Evolutionary conservation across 2,113 vertebrate genomes (phyloP), one percentile per base, ranked within the genome.

Genomic region (Cranoglanis bouderius): DNA sequence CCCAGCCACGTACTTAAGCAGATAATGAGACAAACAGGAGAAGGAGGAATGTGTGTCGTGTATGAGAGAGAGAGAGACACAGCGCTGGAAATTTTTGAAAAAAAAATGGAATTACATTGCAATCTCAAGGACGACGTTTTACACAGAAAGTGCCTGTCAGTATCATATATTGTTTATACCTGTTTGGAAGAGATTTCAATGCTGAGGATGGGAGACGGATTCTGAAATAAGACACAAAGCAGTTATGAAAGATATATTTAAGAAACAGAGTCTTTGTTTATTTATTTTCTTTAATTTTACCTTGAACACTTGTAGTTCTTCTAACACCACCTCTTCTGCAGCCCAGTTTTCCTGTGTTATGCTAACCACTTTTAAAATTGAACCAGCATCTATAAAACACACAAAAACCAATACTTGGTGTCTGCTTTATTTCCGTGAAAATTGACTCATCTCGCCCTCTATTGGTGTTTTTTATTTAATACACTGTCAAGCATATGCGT

Each of bases 181-280:
- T 99, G 97, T 92, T 99, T 99, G 55, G 97, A 96, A 74, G 98
- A 99, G 77, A 99, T 95, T 90, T 97, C 96, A 96, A 99, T 97
- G 85, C 95, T 97, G 1, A 97, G 95, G 91, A 99, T 97, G 61
- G 94, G 90, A 0, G 96, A 95, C 40, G 97, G 93, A 86, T 87
- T 92, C 96, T 96, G 91, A 59, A 84, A 89, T 51, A 57, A 83
- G 59, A 70, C 89, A 89, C n/a, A 83, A 5, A 72, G 55, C 38
- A 18, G 53, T 85, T 40, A 43, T 16, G 0, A 57, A 80, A 2
- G 80, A 67, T 83, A 51, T 3, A 29, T 51, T 61, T 29, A 57
- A 38, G 49, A 40, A 80, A 63, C 32, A 18, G 2, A 16, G 9
- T 26, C 78, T 63, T 84, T 84, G 67, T 19, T 26, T 6, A 21